Conservation (phyloP, 2,888 invertebrate genomes). For the Tetragonisca angustula region DNA sequence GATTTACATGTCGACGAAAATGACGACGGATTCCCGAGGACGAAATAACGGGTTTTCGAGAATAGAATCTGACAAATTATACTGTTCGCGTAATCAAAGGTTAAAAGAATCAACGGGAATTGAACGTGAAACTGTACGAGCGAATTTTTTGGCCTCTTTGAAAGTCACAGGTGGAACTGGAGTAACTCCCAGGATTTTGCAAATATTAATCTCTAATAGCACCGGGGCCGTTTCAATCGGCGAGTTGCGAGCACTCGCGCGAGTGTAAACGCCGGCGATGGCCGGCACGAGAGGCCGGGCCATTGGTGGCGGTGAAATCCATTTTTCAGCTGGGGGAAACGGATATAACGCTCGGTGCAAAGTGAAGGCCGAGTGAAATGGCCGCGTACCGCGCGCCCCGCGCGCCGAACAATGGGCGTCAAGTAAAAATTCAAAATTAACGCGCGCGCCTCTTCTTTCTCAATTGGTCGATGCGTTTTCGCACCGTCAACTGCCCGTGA, state of each 20-base stretch:
- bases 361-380: constrained; percentile 55
- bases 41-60: too few species aligned
- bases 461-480: constrained; percentile 35
- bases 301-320: constrained; percentile 55
- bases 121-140: too few species aligned
- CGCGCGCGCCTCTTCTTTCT: constrained; percentile 42
- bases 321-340: constrained; percentile 58
- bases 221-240: not conserved
- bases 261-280: constrained; percentile 13
- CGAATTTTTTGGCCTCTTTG: not conserved
- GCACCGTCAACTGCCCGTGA: constrained; percentile 14
- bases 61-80: too few species aligned
- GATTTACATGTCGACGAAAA: too few species aligned
- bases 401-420: constrained; percentile 49
- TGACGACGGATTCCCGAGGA: too few species aligned
- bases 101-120: too few species aligned
- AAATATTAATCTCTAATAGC: constrained; percentile 28
- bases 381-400: constrained; percentile 11
- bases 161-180: too few species aligned
- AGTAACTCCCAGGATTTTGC: not conserved
- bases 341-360: constrained; percentile 48
- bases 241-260: not conserved
- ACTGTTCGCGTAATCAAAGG: too few species aligned
- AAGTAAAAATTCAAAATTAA: constrained; percentile 62
- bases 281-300: not conserved